Conservation (phyloP, 2,113 vertebrate species). For the Scophthalmus maximus region DNA sequence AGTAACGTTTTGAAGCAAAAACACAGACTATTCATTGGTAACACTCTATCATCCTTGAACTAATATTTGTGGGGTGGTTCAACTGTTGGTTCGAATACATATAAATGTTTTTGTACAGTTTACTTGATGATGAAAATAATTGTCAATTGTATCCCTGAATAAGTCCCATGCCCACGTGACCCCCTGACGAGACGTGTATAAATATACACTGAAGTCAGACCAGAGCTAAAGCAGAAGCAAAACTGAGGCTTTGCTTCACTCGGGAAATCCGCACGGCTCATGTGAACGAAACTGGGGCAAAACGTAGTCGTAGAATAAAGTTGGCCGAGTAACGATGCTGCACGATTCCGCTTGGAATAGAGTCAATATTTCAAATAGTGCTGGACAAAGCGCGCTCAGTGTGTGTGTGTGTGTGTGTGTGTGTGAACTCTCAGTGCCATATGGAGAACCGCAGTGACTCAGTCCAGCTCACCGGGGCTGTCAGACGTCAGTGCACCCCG, state of each 20-base stretch:
- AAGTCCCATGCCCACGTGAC: constrained; percentile 28
- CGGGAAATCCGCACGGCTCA: constrained; percentile 12
- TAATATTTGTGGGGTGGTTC: no score
- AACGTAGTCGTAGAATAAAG: background rate
- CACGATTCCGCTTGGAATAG: background rate
- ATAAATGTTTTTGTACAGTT: background rate
- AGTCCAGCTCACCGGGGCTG: background rate
- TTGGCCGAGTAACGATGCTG: background rate
- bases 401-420: no score
- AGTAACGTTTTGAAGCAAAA: no score
- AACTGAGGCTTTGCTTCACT: constrained; percentile 45
- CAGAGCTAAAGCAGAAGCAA: constrained; percentile 79
- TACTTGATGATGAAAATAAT: no score
- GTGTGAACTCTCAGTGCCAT: no score
- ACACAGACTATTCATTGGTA: no score
- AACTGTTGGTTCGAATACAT: no score
- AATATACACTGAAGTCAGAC: constrained; percentile 48
- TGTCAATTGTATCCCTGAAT: background rate
- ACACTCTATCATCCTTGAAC: no score
- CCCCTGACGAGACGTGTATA: background rate
- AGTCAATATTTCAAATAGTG: background rate
- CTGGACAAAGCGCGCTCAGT: background rate
- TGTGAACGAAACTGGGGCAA: background rate
- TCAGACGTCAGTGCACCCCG: constrained; percentile 48
- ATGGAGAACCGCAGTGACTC: no score